Conservation (phyloP, 2,888 invertebrate species). For the Apamea crenata region DNA sequence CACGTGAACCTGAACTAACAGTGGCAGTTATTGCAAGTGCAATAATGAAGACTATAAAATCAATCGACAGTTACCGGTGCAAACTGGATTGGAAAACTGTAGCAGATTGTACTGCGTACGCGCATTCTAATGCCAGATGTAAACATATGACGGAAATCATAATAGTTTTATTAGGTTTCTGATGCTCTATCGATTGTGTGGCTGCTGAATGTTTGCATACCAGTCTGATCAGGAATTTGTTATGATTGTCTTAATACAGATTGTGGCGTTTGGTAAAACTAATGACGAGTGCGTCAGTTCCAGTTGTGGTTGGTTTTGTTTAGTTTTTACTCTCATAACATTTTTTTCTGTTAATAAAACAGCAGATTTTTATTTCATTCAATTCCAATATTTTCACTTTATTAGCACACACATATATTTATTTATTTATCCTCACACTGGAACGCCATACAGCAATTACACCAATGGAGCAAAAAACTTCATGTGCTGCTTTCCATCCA, state of each 20-base stretch:
- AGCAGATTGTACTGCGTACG: constrained; percentile 52
- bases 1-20: neutral
- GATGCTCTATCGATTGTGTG: constrained; percentile 31
- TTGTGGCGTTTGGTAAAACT: neutral
- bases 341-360: neutral
- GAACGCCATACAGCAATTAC: too few relatives aligned
- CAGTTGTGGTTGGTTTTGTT: neutral
- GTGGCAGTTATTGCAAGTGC: constrained; percentile 46
- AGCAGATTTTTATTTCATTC: neutral
- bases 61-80: constrained; percentile 47
- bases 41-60: constrained; percentile 50
- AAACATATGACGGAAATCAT: constrained; percentile 55
- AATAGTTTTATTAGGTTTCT: constrained; percentile 43
- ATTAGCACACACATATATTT: too few relatives aligned
- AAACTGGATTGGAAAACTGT: constrained; percentile 56
- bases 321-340: neutral
- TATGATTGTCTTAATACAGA: constrained; percentile 9
- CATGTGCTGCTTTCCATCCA: too few relatives aligned
- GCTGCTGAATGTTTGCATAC: constrained; percentile 24
- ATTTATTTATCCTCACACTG: too few relatives aligned
- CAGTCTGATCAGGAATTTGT: constrained; percentile 31
- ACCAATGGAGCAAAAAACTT: too few relatives aligned
- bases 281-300: neutral
- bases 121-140: constrained; percentile 41
- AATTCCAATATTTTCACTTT: neutral